Evolutionary conservation across 1,140 invertebrate species (phyloP), one percentile per base, ranked within the genome.

Genomic region (Zeugodacus cucurbitae): DNA sequence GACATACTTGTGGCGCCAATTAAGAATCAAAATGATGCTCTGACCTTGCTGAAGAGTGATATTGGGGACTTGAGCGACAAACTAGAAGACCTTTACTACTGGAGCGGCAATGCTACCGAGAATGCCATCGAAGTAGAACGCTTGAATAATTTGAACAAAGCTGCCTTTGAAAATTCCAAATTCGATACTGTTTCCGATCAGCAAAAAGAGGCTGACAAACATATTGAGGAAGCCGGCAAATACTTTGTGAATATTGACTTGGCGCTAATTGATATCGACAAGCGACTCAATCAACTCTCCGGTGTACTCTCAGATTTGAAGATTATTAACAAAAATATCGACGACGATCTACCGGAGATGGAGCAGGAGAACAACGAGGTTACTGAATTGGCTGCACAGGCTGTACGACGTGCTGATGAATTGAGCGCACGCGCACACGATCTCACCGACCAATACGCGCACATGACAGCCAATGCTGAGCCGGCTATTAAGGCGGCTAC

Each of bases 401-500:
- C 91, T 0, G 90, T 92, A 78, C 64, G 86, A 1, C 89, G 88
- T 34, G 92, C 92, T 0, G 89, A 88, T 0, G 89, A 91, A 14
- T 41, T 93, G 29, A 88, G 70, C 1, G 34, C 78, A 34, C 89
- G 90, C 17, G 92, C 92, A 1, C 87, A 90, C 26, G 88, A 89
- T 70, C 74, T 93, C 59, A 88, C 91, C 3, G 62, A 85, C 14
- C 91, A 93, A 59, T 93, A 93, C 48, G 87, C 90, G 0, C 89
- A 93, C 29, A 93, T 92, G 89, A 93, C 93, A 3, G 89, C 91
- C 17, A 90, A 89, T 41, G 90, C 95, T 0, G 95, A 96, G 88
- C 95, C 96, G 87, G 97, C 98, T 3, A 95, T 99, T 20, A 95
- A 94, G 89, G 98, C 98, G 2, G 98, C 98, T 0, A 97, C 96